phyloP scores from a whole-genome alignment of 2,888 invertebrate species.

The Acanthococcus lagerstroemiae region DNA sequence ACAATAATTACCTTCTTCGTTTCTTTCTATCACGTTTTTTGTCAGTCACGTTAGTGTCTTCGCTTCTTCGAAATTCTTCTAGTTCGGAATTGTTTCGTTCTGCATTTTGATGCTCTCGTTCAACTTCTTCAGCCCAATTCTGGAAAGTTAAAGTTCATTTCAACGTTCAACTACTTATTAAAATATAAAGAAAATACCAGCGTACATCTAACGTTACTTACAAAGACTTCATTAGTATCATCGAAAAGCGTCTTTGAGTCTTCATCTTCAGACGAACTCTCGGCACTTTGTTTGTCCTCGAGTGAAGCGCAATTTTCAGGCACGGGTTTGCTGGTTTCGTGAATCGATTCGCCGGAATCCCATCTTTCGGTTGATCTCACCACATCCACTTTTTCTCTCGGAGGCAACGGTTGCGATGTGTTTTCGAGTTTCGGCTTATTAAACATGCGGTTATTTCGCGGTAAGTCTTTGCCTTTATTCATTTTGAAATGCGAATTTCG shows the following conservation, averaged over 20 bases:
- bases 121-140: slow-evolving; percentile 56
- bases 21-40: slow-evolving; percentile 13
- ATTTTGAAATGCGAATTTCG: slow-evolving; percentile 13
- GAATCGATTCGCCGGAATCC: neutral
- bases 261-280: slow-evolving; percentile 2
- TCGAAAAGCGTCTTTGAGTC: too few relatives aligned
- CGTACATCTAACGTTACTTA: slow-evolving; percentile 11
- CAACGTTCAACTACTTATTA: neutral
- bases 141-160: slow-evolving; percentile 37
- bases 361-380: neutral
- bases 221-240: slow-evolving; percentile 26
- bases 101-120: slow-evolving; percentile 40
- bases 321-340: neutral
- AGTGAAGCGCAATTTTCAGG: neutral
- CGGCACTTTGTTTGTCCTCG: slow-evolving; percentile 16
- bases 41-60: neutral
- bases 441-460: neutral
- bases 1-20: slow-evolving; percentile 19
- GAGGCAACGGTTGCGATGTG: neutral
- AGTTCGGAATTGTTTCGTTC: slow-evolving; percentile 14
- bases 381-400: neutral
- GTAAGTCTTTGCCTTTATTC: slow-evolving; percentile 4
- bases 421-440: slow-evolving; percentile 10
- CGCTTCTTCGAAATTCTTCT: slow-evolving; percentile 1
- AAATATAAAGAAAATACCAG: neutral